Evolutionary conservation across 2,113 vertebrate species (phyloP), one percentile per base, ranked within the genome.

Genomic region (Hippocampus mohnikei): DNA sequence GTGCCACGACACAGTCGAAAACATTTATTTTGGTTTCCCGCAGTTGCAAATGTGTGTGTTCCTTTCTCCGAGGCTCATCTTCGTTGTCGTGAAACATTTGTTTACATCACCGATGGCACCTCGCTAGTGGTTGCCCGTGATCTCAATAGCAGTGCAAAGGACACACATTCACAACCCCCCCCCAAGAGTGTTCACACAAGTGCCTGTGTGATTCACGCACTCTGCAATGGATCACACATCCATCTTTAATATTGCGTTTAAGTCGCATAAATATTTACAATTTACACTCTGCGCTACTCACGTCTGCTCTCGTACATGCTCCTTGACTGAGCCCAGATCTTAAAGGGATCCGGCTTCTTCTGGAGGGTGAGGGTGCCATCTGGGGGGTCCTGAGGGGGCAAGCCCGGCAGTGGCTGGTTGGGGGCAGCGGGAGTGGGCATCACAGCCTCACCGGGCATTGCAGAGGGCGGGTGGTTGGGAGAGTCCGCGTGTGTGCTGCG

Each of bases 291-390:
- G 55, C 40, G 37, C 67, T 92, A 98, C 97, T 99, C 89, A 99
- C 96, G 88, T 93, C 96, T 93, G 92, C 95, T 99, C 92, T 99
- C 97, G 89, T 99, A 99, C 96, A 99, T 98, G 93, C 95, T 99
- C 94, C 97, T 95, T 90, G 97, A 99, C 94, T 99, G 96, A 42
- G 96, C 96, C 97, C 97, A 99, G 93, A 99, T 99, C 93, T 98
- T 98, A 91, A 99, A 98, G 0, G 96, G 97, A 91, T 99, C 97
- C 59, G 96, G 96, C 85, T 99, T 99, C 83, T 97, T 99, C 91
- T 96, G 95, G 68, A 94, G 95, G 82, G 95, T 87, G 81, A 94
- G 95, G 78, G 94, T 87, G 71, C 83, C 84, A 91, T 99, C 95
- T 3, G 90, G 86, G 5, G 92, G 94, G 59, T 99, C 97, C 0